Percentiles rank a stretch among this genome's conserved stretches.
These are phyloP conservation scores for Ectropis grisescens DNA, from an alignment of 1,140 invertebrate genomes.

Conservation along the genomic window DNA sequence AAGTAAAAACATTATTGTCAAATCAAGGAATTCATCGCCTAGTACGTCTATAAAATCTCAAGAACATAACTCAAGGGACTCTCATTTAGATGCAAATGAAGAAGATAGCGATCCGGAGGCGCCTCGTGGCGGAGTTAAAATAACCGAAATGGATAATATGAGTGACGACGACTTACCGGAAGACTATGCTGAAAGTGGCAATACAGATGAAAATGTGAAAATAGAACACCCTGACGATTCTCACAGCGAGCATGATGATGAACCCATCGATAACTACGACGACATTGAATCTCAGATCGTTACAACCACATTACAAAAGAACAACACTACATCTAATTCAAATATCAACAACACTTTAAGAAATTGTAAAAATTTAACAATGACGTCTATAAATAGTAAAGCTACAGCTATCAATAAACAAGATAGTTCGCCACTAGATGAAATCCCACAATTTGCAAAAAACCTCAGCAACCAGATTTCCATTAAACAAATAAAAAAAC, in stretches of 20 bases:
- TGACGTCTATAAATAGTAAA: constrained; percentile 33
- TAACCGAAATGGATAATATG: constrained; percentile 27
- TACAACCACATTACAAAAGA: constrained; percentile 18
- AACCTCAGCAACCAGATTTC: constrained; percentile 4
- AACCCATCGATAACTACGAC: too few relatives aligned
- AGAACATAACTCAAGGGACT: constrained; percentile 17
- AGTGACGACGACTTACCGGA: constrained; percentile 10
- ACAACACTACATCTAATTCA: constrained; percentile 1
- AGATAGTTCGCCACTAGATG: too few relatives aligned
- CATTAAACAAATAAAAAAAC: constrained; percentile 14
- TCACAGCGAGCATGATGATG: constrained; percentile 16
- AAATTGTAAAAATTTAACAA: constrained; percentile 43
- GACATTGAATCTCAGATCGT: constrained; percentile 21
- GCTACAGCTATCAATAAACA: too few relatives aligned
- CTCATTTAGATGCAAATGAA: constrained; percentile 15
- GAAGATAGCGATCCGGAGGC: constrained; percentile 29
- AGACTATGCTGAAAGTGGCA: constrained; percentile 16
- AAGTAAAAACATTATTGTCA: constrained; percentile 38
- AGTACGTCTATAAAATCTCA: constrained; percentile 12
- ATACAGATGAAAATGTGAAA: constrained; percentile 15
- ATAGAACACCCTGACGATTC: constrained; percentile 28
- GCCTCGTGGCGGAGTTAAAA: constrained; percentile 27
- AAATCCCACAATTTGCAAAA: neutral
- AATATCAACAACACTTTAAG: constrained; percentile 26
- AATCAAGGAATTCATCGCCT: constrained; percentile 26